Percentiles rank a stretch among this genome's conserved stretches.
These are phyloP conservation scores for Phodopus roborovskii DNA, from an alignment of 2,113 vertebrate species.

Conservation along the genomic window DNA sequence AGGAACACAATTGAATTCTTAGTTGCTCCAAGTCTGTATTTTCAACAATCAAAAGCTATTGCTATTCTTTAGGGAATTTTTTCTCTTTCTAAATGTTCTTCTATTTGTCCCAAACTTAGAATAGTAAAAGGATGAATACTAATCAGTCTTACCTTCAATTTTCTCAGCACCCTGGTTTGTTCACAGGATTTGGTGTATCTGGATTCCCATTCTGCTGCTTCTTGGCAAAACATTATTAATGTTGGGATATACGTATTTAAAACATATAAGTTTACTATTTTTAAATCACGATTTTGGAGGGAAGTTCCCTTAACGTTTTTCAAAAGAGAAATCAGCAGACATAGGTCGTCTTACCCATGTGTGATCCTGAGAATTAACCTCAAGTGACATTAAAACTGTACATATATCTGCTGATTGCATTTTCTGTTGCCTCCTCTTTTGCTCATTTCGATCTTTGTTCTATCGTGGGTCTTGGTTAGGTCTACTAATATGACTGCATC, in stretches of 20 bases:
- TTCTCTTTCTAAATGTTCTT: background rate
- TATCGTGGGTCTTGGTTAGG: background rate
- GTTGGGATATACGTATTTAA: background rate
- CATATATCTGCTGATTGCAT: background rate
- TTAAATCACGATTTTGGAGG: background rate
- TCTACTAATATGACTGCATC: background rate
- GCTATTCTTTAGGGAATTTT: background rate
- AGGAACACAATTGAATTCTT: background rate
- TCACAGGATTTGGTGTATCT: background rate
- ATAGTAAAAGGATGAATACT: background rate
- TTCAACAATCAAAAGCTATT: background rate
- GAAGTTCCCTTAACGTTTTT: background rate
- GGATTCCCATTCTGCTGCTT: background rate
- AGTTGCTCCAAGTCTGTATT: background rate
- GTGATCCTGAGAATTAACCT: background rate
- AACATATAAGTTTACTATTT: background rate
- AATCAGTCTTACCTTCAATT: background rate
- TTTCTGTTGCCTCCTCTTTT: background rate
- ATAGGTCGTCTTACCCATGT: background rate
- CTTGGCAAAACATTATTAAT: background rate
- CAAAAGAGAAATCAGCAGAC: rapidly evolving
- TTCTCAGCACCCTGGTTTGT: background rate
- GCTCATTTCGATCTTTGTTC: background rate
- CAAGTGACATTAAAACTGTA: too few relatives aligned
- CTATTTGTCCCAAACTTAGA: background rate